A percentile compares a stretch with the other conserved stretches of the same genome.
phyloP scores from a whole-genome alignment of 2,797 vertebrate species.

The Gallirallus australis region DNA sequence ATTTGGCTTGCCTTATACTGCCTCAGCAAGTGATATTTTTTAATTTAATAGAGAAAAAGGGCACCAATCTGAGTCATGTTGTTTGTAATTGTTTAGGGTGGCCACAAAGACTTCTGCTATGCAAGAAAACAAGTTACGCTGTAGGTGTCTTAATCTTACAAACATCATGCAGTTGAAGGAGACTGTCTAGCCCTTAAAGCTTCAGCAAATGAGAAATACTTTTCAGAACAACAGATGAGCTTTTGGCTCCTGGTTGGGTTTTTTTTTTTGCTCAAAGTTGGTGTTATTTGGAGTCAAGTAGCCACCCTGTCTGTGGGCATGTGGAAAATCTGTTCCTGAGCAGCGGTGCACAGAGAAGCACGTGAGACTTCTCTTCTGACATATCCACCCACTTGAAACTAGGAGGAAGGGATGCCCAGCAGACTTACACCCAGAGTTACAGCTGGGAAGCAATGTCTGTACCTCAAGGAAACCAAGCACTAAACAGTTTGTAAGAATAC shows the following conservation, averaged over 20 bases:
- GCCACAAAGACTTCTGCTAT: not conserved
- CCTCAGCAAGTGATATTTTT: not conserved
- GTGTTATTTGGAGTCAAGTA: not conserved
- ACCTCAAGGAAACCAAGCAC: not conserved
- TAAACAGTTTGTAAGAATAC: not conserved
- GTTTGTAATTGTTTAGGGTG: not conserved
- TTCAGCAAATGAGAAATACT: not conserved
- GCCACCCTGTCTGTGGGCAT: not conserved
- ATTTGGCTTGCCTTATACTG: not conserved
- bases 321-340: not conserved
- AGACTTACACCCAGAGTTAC: not conserved
- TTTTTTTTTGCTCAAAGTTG: not conserved
- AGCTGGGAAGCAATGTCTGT: not conserved
- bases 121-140: not conserved
- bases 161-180: not conserved
- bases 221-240: not conserved
- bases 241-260: not conserved
- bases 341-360: not conserved
- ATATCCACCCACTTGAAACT: not conserved
- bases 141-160: not conserved
- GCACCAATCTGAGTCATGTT: not conserved
- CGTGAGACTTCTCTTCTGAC: not conserved
- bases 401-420: not conserved
- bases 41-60: not conserved
- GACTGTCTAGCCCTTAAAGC: not conserved